These are phyloP conservation scores for Horisme vitalbata DNA, from an alignment of 2,888 invertebrate species.

Conservation along the genomic window DNA sequence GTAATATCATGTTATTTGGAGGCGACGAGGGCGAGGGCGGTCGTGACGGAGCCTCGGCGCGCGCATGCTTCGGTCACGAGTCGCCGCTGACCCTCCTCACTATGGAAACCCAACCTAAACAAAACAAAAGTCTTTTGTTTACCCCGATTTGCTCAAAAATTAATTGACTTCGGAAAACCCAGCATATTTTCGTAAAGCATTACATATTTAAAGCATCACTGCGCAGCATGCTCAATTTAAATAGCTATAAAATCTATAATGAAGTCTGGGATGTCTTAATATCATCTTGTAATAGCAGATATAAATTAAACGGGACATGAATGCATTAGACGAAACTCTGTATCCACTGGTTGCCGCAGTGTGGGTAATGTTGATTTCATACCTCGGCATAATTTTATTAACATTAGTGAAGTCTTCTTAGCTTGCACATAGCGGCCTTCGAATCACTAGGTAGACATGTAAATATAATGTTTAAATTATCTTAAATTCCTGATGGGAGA, in stretches of 20 bases:
- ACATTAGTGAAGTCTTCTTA: constrained; percentile 56
- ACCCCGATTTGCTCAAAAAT: constrained; percentile 15
- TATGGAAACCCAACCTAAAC: constrained; percentile 26
- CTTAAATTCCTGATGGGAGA: too few species aligned
- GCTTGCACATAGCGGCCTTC: constrained; percentile 9
- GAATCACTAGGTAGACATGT: constrained; percentile 10
- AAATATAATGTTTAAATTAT: constrained; percentile 6
- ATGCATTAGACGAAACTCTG: constrained; percentile 55
- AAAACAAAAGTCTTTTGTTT: constrained; percentile 19
- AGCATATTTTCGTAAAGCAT: constrained; percentile 5
- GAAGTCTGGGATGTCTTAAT: constrained; percentile 61
- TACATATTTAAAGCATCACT: too few species aligned
- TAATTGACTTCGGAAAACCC: constrained; percentile 6
- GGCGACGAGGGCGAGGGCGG: constrained; percentile 66
- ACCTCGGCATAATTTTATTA: constrained; percentile 59
- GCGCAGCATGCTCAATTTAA: too few species aligned
- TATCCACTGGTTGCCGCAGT: constrained; percentile 45
- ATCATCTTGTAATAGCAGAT: constrained; percentile 50
- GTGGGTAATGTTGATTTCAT: constrained; percentile 42
- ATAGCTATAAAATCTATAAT: constrained; percentile 33
- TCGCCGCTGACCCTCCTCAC: constrained; percentile 66
- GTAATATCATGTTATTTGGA: constrained; percentile 78
- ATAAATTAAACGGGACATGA: constrained; percentile 57
- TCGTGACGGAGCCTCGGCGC: constrained; percentile 65
- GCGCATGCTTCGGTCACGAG: constrained; percentile 72